phyloP scores from a whole-genome alignment of 35 echinoderm and acorn worm genomes.

The Ophiothrix spiculata region DNA sequence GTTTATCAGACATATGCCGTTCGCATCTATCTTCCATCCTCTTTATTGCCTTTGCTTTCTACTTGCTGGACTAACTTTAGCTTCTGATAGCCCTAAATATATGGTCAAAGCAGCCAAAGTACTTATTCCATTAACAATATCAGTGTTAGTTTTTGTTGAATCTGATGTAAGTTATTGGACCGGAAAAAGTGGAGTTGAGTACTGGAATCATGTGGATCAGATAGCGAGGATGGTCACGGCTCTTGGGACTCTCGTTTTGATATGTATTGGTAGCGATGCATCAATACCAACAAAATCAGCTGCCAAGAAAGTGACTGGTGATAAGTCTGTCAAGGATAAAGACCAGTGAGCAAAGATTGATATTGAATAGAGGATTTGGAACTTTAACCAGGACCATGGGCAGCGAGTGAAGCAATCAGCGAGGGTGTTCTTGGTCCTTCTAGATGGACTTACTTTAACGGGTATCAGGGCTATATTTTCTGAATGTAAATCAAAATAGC shows the following conservation, averaged over 20 bases:
- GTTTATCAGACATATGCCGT: slow-evolving; percentile 28
- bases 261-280: too few species aligned
- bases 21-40: slow-evolving; percentile 23
- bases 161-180: slow-evolving; percentile 63
- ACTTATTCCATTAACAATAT: slow-evolving; percentile 19
- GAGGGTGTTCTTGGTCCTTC: too few species aligned
- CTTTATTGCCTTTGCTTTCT: slow-evolving; percentile 22
- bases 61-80: slow-evolving; percentile 48
- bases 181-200: slow-evolving; percentile 31
- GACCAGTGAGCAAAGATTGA: too few species aligned
- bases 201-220: slow-evolving; percentile 57
- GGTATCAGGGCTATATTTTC: too few species aligned
- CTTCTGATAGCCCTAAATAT: slow-evolving; percentile 32
- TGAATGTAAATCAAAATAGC: too few species aligned
- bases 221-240: not conserved
- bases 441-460: too few species aligned
- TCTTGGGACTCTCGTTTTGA: not conserved
- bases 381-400: too few species aligned
- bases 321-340: too few species aligned
- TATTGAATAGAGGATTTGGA: too few species aligned
- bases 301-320: too few species aligned
- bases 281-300: too few species aligned
- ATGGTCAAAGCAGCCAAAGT: slow-evolving; percentile 13
- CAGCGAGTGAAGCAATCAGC: too few species aligned
- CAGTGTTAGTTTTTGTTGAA: slow-evolving; percentile 44